Conservation (phyloP, 2,888 invertebrate species). For the Synanthedon tipuliformis region DNA sequence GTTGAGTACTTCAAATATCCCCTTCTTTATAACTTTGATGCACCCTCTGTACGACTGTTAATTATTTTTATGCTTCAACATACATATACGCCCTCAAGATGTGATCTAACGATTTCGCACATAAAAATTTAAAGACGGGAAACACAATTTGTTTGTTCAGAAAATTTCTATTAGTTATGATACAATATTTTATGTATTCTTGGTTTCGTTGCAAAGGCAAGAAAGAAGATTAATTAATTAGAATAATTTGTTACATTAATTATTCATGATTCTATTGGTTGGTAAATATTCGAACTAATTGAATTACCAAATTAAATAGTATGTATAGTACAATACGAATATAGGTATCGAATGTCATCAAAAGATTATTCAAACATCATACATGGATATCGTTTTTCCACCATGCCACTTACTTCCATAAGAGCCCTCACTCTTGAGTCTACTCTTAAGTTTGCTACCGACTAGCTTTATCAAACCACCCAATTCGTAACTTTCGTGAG, state of each 20-base stretch:
- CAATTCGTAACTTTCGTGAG: conserved; percentile 19
- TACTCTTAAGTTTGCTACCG: conserved; percentile 43
- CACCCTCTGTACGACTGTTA: conserved; percentile 56
- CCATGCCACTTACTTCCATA: conserved; percentile 32
- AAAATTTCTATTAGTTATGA: neutral
- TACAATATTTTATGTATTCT: too few relatives aligned
- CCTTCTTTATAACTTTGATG: conserved; percentile 64
- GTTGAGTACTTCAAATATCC: conserved; percentile 65
- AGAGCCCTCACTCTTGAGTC: conserved; percentile 35
- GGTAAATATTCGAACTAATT: too few relatives aligned
- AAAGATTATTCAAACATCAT: conserved; percentile 34
- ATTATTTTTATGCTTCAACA: conserved; percentile 63
- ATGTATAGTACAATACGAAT: neutral
- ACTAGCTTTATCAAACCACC: conserved; percentile 39
- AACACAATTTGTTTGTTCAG: conserved; percentile 34
- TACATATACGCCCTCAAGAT: conserved; percentile 53
- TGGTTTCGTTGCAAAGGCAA: too few relatives aligned
- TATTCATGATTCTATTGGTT: too few relatives aligned
- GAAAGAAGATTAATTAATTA: too few relatives aligned
- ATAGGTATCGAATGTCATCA: conserved; percentile 42
- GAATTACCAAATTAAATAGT: too few relatives aligned
- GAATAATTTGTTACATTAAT: too few relatives aligned
- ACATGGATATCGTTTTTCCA: conserved; percentile 53
- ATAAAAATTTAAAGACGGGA: conserved; percentile 59
- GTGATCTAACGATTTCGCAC: conserved; percentile 27